Conservation (phyloP, 2,113 vertebrate species). For the Nymphicus hollandicus region DNA sequence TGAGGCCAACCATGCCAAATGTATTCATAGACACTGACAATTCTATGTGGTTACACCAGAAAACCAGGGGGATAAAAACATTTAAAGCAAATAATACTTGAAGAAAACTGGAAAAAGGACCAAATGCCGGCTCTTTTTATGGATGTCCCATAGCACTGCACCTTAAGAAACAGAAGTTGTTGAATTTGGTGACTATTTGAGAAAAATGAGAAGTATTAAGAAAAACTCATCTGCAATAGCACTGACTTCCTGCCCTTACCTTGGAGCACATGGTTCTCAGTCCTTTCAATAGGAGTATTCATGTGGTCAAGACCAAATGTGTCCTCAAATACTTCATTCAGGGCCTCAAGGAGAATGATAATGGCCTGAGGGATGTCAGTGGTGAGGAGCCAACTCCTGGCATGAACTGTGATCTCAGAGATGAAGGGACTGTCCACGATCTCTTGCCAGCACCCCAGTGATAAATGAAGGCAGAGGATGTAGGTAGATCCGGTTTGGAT, state of each 20-base stretch:
- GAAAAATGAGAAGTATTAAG: neutral
- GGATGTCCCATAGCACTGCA: neutral
- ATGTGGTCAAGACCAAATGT: rapidly evolving
- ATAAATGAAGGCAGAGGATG: neutral
- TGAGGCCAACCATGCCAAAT: neutral
- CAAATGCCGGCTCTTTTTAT: neutral
- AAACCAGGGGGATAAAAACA: neutral
- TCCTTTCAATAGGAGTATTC: neutral
- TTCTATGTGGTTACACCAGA: neutral
- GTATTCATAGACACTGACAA: neutral
- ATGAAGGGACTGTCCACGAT: neutral
- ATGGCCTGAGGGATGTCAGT: neutral
- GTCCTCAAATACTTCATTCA: neutral
- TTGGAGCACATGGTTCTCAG: neutral
- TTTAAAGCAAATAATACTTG: neutral
- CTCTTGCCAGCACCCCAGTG: neutral
- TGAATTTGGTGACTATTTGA: neutral
- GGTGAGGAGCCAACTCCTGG: neutral
- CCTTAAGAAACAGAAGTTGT: neutral
- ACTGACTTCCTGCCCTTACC: neutral
- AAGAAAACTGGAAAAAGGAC: neutral
- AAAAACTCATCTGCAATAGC: neutral
- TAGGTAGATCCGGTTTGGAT: neutral
- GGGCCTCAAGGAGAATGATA: neutral
- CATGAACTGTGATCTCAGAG: neutral